Evolutionary conservation across 30 jellyfish, hydroid and myxozoan species (phyloP), one percentile per base, ranked within the genome.

Genomic region (Hydractinia symbiolongicarpus): DNA sequence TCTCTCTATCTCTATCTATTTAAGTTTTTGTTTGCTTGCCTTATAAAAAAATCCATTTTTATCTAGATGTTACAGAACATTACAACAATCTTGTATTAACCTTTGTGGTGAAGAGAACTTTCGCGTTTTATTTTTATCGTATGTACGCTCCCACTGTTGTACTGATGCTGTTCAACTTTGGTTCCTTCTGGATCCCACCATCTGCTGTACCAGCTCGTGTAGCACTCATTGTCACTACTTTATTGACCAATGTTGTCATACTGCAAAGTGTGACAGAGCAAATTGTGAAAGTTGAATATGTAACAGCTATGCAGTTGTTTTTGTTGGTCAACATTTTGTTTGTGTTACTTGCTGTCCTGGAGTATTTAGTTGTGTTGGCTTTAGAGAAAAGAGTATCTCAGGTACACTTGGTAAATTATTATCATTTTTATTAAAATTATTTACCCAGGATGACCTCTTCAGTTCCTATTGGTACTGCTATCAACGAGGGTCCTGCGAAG

Each of bases 181-280:
- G 74, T 64, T 44, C 74, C 40, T 64, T n/a, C 74, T 64, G 74
- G 74, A 64, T 64, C 16, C 74, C 74, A 64, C 15, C 74, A 44
- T 7, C 19, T 64, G 74, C 74, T 13, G 40, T 64, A 4, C 74
- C 74, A 64, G 74, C 74, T n/a, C 74, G 74, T 6, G 40, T 64
- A 51, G 40, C 74, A 7, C 52, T 64, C 40, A 64, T 64, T 13
- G 74, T 64, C 8, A 64, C 74, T 4, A 64, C 74, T 4, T n/a
- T 64, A 51, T 64, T 64, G 5, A 51, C 74, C 7, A 64, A 64
- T 64, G 74, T 51, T 7, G 74, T 64, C 16, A 64, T 64, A 7
- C 40, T 64, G 4, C 74, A 64, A 64, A 64, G 74, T 64, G 74
- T 64, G 0, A 64, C 74, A 7, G 74, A 64, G 74, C 15, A 64